A percentile compares a stretch with the other conserved stretches of the same genome.
These are phyloP conservation scores for Saccostrea echinata DNA, from an alignment of 1,140 invertebrate species.

Conservation along the genomic window DNA sequence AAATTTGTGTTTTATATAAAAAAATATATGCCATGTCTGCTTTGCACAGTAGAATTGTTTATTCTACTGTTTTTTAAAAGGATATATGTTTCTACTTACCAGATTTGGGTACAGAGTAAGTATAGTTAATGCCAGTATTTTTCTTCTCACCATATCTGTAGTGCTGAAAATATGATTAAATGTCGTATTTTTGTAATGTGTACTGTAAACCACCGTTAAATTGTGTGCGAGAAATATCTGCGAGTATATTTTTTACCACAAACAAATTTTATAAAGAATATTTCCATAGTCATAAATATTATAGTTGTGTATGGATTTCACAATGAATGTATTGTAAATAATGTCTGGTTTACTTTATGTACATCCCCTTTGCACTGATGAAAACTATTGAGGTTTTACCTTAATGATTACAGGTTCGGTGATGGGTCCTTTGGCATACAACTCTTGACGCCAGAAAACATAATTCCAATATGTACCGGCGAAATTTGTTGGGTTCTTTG, in stretches of 20 bases:
- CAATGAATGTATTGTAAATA: no score
- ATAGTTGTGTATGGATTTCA: no score
- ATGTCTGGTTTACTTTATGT: neutral
- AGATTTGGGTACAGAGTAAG: conserved; percentile 5
- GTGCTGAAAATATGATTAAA: no score
- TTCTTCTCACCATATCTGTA: neutral
- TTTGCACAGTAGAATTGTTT: neutral
- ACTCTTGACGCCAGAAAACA: neutral
- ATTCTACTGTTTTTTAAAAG: no score
- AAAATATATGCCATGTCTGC: neutral
- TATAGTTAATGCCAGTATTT: neutral
- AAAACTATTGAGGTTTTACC: neutral
- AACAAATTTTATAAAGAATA: no score
- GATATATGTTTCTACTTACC: neutral
- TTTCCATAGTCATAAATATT: no score
- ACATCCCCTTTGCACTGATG: no score
- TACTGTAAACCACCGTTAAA: no score
- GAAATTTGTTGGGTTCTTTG: neutral
- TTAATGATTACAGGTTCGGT: conserved; percentile 35
- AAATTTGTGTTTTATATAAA: neutral
- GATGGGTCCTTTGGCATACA: conserved; percentile 10
- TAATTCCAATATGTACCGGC: conserved; percentile 18
- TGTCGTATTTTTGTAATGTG: no score
- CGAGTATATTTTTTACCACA: no score
- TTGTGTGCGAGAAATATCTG: no score